Conservation (phyloP, 2,113 vertebrate genomes). For the Beaufortia kweichowensis region DNA sequence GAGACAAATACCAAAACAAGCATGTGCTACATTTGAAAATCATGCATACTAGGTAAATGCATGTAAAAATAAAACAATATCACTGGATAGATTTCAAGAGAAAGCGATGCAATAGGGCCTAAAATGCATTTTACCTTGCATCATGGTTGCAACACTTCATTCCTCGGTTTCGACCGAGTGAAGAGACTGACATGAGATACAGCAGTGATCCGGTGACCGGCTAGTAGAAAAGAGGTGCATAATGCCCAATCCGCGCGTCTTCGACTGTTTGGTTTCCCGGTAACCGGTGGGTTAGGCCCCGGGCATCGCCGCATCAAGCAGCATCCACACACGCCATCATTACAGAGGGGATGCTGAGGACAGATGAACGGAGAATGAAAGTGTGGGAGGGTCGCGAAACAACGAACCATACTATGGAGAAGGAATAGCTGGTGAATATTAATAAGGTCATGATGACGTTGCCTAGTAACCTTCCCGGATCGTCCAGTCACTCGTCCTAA, state of each 20-base stretch:
- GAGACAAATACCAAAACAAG: conserved; percentile 8
- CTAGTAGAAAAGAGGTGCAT: conserved; percentile 39
- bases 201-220: conserved; percentile 36
- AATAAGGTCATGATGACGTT: conserved; percentile 13
- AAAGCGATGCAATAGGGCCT: conserved; percentile 8
- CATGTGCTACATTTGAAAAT: neutral
- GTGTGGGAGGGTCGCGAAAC: conserved; percentile 35
- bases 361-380: conserved; percentile 31
- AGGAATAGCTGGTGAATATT: conserved; percentile 14
- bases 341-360: conserved; percentile 48
- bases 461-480: neutral
- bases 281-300: conserved; percentile 38
- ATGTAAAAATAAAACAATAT: neutral
- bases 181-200: conserved; percentile 27
- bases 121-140: conserved; percentile 85
- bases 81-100: neutral
- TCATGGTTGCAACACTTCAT: conserved; percentile 98
- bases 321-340: conserved; percentile 44
- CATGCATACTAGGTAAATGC: neutral
- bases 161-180: conserved; percentile 75
- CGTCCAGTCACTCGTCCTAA: neutral
- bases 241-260: conserved; percentile 19
- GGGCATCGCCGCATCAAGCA: conserved; percentile 40
- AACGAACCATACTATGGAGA: conserved; percentile 7
- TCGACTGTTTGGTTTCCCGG: conserved; percentile 3